Conservation (phyloP, 2,113 vertebrate genomes). For the Telmatochromis sp. region DNA sequence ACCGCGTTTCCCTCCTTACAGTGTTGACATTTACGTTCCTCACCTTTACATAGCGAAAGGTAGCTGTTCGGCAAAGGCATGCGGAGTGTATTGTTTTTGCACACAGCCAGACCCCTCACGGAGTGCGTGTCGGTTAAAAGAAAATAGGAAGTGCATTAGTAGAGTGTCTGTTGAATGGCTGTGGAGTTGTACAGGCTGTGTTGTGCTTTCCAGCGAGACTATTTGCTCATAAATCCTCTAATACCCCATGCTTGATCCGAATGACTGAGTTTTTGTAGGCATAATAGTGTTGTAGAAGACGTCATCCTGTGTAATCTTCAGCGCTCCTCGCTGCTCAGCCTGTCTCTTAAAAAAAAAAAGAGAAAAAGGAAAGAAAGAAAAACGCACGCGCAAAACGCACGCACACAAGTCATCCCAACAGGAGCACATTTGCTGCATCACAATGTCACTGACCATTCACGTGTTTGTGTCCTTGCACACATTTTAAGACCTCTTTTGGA, state of each 20-base stretch:
- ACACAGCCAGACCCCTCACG: neutral
- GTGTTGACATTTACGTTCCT: neutral
- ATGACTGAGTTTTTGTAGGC: neutral
- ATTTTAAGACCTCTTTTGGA: neutral
- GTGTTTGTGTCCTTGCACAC: neutral
- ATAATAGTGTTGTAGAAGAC: constrained; percentile 6
- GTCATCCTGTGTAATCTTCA: constrained; percentile 23
- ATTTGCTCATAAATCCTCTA: neutral
- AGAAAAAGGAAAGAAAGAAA: neutral
- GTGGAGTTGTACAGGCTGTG: neutral
- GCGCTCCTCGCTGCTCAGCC: neutral
- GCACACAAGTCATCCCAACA: neutral
- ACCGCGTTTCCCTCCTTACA: neutral
- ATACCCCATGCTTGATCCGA: constrained; percentile 12
- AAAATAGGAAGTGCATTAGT: constrained; percentile 46
- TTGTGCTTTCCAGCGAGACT: neutral
- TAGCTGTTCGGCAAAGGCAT: neutral
- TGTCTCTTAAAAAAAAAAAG: neutral
- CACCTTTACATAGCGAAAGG: neutral
- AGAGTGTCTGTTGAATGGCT: neutral
- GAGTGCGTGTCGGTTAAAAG: neutral
- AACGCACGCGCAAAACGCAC: neutral
- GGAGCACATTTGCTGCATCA: constrained; percentile 10
- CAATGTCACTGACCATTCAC: neutral
- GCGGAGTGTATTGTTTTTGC: neutral